Conservation (phyloP, 2,888 invertebrate genomes). For the Cacoxenus indagator region DNA sequence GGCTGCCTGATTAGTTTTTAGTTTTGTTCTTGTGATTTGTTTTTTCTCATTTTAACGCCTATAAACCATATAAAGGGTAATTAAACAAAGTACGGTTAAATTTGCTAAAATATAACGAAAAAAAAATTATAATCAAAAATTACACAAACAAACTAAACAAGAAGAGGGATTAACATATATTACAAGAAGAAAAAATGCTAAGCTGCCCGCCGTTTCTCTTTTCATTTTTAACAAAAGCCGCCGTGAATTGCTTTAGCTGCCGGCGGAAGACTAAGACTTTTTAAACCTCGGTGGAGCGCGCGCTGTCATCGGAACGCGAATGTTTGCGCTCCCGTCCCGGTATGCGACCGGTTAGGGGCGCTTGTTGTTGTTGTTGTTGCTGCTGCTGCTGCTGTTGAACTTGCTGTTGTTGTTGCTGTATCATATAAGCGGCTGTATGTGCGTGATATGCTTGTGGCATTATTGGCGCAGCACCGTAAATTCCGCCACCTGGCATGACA, state of each 20-base stretch:
- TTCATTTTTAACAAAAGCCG: background rate
- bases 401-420: constrained; percentile 59
- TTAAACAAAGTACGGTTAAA: background rate
- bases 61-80: background rate
- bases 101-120: background rate
- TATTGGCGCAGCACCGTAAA: constrained; percentile 54
- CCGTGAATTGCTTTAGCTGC: constrained; percentile 3
- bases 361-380: constrained; percentile 71
- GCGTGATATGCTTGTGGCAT: constrained; percentile 58
- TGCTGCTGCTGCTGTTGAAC: constrained; percentile 58
- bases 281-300: constrained; percentile 70
- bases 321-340: constrained; percentile 73
- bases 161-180: background rate
- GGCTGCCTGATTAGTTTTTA: constrained; percentile 36
- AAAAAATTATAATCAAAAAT: no score
- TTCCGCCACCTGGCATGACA: constrained; percentile 48
- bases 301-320: constrained; percentile 73
- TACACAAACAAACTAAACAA: background rate
- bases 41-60: background rate
- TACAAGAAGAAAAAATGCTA: constrained; percentile 2
- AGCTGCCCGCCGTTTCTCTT: background rate
- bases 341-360: constrained; percentile 58
- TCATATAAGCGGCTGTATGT: constrained; percentile 53
- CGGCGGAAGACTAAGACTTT: constrained; percentile 27
- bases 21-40: background rate